These are phyloP conservation scores for Emberiza fucata DNA, from an alignment of 2,113 vertebrate species.

Conservation along the genomic window DNA sequence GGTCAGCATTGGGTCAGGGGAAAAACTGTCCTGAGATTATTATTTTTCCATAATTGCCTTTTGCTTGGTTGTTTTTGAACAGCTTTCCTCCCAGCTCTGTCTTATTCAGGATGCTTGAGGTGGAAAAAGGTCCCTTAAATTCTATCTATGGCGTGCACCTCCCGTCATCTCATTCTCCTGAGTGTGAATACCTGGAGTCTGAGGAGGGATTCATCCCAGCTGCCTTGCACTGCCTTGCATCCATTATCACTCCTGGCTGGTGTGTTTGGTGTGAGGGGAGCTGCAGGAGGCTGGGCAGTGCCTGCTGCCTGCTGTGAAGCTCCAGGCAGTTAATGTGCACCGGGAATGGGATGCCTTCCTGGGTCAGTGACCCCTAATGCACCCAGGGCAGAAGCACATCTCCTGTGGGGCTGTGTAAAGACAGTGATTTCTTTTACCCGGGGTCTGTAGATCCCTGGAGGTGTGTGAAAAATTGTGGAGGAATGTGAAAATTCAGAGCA, in stretches of 20 bases:
- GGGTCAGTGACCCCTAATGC: not conserved
- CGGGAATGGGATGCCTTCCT: not conserved
- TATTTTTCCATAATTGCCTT: not conserved
- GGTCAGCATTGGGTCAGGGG: not conserved
- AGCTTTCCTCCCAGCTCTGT: not conserved
- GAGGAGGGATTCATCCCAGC: not conserved
- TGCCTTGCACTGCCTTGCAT: not conserved
- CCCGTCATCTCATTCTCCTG: not conserved
- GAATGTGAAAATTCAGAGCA: not conserved
- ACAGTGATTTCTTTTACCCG: not conserved
- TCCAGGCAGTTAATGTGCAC: not conserved
- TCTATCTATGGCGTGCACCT: fast-evolving
- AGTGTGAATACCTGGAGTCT: not conserved
- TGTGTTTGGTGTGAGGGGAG: not conserved
- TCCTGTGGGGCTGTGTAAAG: not conserved
- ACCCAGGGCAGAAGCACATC: not conserved
- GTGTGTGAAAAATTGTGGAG: not conserved
- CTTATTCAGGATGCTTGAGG: not conserved
- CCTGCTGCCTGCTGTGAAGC: not conserved
- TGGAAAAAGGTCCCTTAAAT: not conserved
- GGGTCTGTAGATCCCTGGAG: not conserved
- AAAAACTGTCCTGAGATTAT: not conserved
- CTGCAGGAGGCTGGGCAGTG: not conserved
- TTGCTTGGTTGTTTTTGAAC: not conserved
- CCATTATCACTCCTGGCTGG: too few relatives aligned